Percentiles rank a stretch among this genome's conserved stretches.
phyloP scores from a whole-genome alignment of 2,797 vertebrate genomes.

The Danio jaintianensis region DNA sequence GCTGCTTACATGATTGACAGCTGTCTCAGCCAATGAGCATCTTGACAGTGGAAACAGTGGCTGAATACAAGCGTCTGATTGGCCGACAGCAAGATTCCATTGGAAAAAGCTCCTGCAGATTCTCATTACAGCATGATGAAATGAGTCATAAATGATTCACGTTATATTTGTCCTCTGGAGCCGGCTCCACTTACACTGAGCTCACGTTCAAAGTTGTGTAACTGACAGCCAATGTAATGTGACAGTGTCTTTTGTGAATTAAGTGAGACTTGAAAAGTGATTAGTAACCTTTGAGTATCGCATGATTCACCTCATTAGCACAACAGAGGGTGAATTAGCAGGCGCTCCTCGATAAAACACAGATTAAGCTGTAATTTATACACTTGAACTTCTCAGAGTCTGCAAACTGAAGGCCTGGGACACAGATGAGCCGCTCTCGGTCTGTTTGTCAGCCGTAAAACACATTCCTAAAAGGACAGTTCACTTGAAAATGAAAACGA shows the following conservation, averaged over 20 bases:
- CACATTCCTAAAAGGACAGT: too few relatives aligned
- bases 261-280: conserved; percentile 33
- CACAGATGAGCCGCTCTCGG: conserved; percentile 4
- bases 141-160: conserved; percentile 12
- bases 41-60: conserved; percentile 20
- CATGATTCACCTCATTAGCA: conserved; percentile 44
- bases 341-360: conserved; percentile 29
- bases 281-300: conserved; percentile 33
- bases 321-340: conserved; percentile 42
- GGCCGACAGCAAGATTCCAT: conserved; percentile 19
- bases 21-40: conserved; percentile 17
- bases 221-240: conserved; percentile 23
- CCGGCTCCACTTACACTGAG: conserved; percentile 5
- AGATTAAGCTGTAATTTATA: conserved; percentile 51
- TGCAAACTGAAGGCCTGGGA: conserved; percentile 35
- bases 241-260: conserved; percentile 34
- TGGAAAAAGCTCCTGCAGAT: conserved; percentile 13
- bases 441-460: not conserved
- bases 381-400: conserved; percentile 59
- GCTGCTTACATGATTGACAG: conserved; percentile 13
- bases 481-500: too few relatives aligned
- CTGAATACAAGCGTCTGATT: conserved; percentile 20
- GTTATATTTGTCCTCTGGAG: not conserved
- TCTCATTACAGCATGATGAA: conserved; percentile 31
- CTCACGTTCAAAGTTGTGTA: conserved; percentile 4